Conservation (phyloP, 2,113 vertebrate species). For the Lichenostomus cassidix region DNA sequence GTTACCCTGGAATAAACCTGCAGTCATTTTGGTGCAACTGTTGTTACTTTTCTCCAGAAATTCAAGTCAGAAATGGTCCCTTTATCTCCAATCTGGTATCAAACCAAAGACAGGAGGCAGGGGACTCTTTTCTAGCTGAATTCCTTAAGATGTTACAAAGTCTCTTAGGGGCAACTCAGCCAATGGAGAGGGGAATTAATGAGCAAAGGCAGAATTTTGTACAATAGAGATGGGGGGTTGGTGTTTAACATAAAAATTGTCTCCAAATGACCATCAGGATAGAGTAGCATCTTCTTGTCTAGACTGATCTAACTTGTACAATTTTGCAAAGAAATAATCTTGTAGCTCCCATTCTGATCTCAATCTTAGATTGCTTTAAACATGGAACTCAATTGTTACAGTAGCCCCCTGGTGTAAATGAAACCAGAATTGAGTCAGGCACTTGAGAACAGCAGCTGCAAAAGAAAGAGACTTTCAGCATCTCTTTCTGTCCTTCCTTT, state of each 20-base stretch:
- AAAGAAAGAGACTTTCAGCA: neutral
- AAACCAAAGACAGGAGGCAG: neutral
- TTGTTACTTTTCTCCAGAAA: neutral
- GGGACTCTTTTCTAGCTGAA: neutral
- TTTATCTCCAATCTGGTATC: neutral
- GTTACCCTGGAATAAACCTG: neutral
- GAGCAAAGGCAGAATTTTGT: neutral
- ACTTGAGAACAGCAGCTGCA: neutral
- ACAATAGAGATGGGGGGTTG: neutral
- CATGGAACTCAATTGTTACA: fast-evolving
- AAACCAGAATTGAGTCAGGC: neutral
- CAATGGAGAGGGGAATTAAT: neutral
- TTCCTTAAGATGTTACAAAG: neutral
- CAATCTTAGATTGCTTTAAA: neutral
- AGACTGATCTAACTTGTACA: neutral
- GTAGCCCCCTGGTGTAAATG: neutral
- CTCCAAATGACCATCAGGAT: neutral
- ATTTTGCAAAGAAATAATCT: neutral
- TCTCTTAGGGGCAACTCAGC: neutral
- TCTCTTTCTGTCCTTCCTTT: neutral
- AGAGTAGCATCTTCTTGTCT: neutral
- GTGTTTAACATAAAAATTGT: neutral
- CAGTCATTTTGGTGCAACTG: neutral
- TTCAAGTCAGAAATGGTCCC: neutral
- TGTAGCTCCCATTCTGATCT: neutral